Evolutionary conservation across 2,113 vertebrate species (phyloP), one percentile per base, ranked within the genome.

Genomic region (Protobothrops flavoviridis): DNA sequence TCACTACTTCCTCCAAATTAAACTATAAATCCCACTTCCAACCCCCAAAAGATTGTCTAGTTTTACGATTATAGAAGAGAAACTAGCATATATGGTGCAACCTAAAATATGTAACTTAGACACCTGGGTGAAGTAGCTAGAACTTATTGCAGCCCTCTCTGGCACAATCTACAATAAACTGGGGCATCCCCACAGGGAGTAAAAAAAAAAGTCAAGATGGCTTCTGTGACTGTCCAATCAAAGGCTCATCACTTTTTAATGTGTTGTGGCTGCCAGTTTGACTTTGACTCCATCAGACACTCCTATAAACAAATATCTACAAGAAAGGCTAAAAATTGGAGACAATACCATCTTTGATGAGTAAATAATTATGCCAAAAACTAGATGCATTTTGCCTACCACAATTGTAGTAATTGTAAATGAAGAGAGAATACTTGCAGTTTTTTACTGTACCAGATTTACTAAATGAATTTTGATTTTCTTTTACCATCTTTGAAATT

Each of bases 21-120:
- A 81, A 81, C 33, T 43, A 43, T 39, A 81, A 43, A 81, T 81
- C 74, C 69, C 74, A 81, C 33, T 43, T 43, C 74, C 33, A 81
- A 43, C 33, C 33, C 17, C 33, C 33, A 81, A 81, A 81, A 43
- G 33, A 2, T 81, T 81, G 7, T 17, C 6, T 43, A 39, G 74
- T 7, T 43, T 81, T 81, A 43, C 33, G 39, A 21, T 43, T 81
- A 43, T 7, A 81, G 33, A 81, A 52, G 7, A 39, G 11, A 29
- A 45, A 23, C 21, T 8, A 26, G 20, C 24, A 29, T 1, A n/a
- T 2, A 29, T 39, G 8, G 23, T 3, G 2, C 26, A 24, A 0
- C 17, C 0, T 10, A 55, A 93, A 87, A 59, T 0, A 0, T 87
- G 53, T 26, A 87, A 87, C 2, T 50, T 15, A 29, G 26, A 3